A percentile compares a stretch with the other conserved stretches of the same genome.
Conservation (phyloP, 2,888 invertebrate genomes). For the Ceriagrion tenellum region DNA sequence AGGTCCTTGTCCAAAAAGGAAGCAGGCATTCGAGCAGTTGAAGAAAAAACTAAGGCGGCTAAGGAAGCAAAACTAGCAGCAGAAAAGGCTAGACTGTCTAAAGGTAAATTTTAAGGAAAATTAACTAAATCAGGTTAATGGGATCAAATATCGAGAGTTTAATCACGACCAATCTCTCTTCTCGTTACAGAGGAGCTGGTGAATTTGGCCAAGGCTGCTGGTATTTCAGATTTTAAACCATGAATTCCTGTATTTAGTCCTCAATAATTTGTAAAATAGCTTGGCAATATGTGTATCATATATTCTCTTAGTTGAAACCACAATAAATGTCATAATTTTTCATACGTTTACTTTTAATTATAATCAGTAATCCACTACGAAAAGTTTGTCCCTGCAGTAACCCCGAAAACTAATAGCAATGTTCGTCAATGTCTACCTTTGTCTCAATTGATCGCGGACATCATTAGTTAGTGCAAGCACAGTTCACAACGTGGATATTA, state of each 20-base stretch:
- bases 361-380: background rate
- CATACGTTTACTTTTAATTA: background rate
- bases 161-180: background rate
- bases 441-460: no score
- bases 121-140: no score
- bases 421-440: no score
- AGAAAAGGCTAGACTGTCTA: conserved; percentile 84
- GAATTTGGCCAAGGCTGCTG: conserved; percentile 69
- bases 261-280: conserved; percentile 23
- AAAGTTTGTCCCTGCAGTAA: no score
- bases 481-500: no score
- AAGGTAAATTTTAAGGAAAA: conserved; percentile 77
- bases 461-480: no score
- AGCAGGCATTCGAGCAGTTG: conserved; percentile 73
- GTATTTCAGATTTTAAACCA: conserved; percentile 68
- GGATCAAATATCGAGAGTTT: background rate
- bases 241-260: background rate
- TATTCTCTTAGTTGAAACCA: conserved; percentile 18
- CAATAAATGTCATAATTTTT: conserved; percentile 52
- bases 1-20: conserved; percentile 73
- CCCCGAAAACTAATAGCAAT: no score
- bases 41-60: conserved; percentile 73
- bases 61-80: conserved; percentile 82
- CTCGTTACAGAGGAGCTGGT: conserved; percentile 70
- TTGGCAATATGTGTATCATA: conserved; percentile 5